These are phyloP conservation scores for Lamellibrachia satsuma DNA, from an alignment of 2,888 invertebrate species.

Conservation along the genomic window DNA sequence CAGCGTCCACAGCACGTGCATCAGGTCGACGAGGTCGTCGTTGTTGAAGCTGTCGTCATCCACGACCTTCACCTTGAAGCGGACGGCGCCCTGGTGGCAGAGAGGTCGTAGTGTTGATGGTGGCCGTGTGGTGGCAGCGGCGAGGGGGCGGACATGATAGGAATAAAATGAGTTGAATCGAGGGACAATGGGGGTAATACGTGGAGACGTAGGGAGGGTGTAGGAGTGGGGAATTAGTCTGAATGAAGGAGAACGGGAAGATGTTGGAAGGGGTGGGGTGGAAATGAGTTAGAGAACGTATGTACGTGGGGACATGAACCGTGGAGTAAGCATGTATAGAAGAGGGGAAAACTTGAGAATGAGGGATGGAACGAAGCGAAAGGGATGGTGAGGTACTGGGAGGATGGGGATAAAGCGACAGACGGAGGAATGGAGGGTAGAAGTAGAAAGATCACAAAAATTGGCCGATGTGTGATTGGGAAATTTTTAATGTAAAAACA, in stretches of 20 bases:
- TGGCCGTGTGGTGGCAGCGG: not conserved
- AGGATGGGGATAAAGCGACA: not conserved
- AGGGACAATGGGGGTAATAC: not conserved
- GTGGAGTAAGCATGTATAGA: not conserved
- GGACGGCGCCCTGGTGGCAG: not conserved
- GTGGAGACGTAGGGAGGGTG: no score
- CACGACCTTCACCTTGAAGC: not conserved
- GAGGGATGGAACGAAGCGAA: not conserved
- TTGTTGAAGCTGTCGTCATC: not conserved
- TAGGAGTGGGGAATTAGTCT: not conserved
- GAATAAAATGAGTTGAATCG: not conserved
- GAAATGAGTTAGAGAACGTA: not conserved
- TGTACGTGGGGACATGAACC: no score
- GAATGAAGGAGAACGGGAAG: not conserved
- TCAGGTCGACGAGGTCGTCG: constrained; percentile 1
- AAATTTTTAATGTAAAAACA: no score
- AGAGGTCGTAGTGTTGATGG: not conserved
- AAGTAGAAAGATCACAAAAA: no score
- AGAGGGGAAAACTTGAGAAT: not conserved
- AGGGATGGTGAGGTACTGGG: not conserved
- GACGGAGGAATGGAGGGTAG: no score
- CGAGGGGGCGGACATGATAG: not conserved
- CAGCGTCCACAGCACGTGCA: not conserved
- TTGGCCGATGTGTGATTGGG: no score
- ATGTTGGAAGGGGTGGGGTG: not conserved